Evolutionary conservation across 35 echinoderm and acorn worm genomes (phyloP), one percentile per base, ranked within the genome.

Genomic region (Amphiura filiformis): DNA sequence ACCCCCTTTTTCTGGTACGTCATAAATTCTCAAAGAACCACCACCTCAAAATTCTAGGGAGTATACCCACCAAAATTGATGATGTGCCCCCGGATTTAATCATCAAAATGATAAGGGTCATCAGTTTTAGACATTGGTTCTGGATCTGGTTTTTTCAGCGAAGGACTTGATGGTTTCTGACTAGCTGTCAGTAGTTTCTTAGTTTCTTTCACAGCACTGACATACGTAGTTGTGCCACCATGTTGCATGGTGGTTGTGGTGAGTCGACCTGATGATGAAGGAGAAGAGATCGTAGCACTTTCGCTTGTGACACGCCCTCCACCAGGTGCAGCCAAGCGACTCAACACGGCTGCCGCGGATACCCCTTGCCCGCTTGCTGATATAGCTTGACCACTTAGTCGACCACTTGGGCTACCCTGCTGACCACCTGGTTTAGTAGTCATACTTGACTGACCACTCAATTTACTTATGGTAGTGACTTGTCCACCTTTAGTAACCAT

Each of bases 81-180:
- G n/a, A n/a, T n/a, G n/a, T n/a, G n/a, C n/a, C n/a, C n/a, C n/a
- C n/a, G n/a, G n/a, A n/a, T n/a, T 47, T 70, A 70, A 61, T 85
- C 83, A 70, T 85, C 83, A 61, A 85, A 85, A 70, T 85, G 83
- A 61, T 85, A 85, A 0, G 83, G 83, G 65, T 85, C 83, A 36
- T 85, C 83, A 13, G 37, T 37, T 85, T 85, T 61, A 15, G 64
- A 20, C 31, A 44, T 22, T 0, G 83, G 56, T 36, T 85, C 64
- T 15, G 31, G 49, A 23, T 85, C 61, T 30, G 15, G 7, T 15
- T 11, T 70, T 26, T 3, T 3, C 61, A 15, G 28, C 7, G 61
- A 15, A 2, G 11, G 2, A 30, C 1, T 70, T 15, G 61, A 70
- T 3, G 61, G 61, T n/a, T 70, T 70, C 28, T 70, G 61, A 70